Evolutionary conservation across 2,888 invertebrate species (phyloP), one percentile per base, ranked within the genome.

Genomic region (Agrotis segetum): DNA sequence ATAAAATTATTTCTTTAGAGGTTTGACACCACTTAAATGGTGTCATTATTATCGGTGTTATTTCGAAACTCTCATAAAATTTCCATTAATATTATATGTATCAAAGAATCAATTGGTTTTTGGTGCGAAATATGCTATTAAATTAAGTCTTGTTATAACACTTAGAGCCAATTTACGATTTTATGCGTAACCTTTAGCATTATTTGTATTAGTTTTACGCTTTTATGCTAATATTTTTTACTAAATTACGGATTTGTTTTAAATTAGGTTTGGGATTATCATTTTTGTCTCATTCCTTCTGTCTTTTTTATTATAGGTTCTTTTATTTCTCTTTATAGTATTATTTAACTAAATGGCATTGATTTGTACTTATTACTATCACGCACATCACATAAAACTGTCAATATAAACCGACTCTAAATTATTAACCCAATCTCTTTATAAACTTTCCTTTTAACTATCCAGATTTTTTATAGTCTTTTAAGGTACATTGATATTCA

Each of bases 81-180:
- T 70, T 79, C 69, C 80, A 81, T 85, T 86, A 74, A 82, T 85
- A 85, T 84, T 83, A 82, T 84, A 75, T 89, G 83, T 86, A 89
- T 89, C 85, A 83, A 83, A 85, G 70, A 84, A 82, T 84, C 83
- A 83, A 85, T 87, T 83, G 79, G 70, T 70, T 86, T 85, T 86
- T 69, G 81, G 83, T 85, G 87, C 85, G 75, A 88, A 88, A 85
- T 75, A 80, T 80, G 63, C 65, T 71, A 79, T 82, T 77, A 75
- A 86, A 83, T 79, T 72, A 75, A 82, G 63, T 70, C 59, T 75
- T 24, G 56, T 44, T 63, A 73, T 67, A 69, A 65, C 69, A 68
- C 55, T 66, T 77, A 69, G 47, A 73, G 62, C 40, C 21, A 73
- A 70, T 78, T 84, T 84, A 74, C 66, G 64, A 72, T 77, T 86